These are phyloP conservation scores for Caretta caretta DNA, from an alignment of 2,113 vertebrate species.

Conservation along the genomic window DNA sequence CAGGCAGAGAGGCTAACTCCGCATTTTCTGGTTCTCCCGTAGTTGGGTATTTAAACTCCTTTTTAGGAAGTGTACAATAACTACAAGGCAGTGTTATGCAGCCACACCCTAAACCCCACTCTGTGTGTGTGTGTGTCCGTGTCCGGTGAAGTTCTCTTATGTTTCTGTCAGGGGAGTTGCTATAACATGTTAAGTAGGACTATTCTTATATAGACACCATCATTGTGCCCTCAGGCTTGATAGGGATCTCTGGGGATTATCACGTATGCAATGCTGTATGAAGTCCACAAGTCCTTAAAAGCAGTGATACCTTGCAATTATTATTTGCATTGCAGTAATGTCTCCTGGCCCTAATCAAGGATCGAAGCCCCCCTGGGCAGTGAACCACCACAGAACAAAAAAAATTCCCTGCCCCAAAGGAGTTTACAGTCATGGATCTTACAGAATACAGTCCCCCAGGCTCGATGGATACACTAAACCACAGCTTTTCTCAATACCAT, in stretches of 20 bases:
- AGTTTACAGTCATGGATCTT: neutral
- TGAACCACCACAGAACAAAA: neutral
- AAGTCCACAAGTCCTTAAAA: neutral
- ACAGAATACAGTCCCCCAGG: neutral
- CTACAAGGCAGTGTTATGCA: neutral
- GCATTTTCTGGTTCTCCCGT: neutral
- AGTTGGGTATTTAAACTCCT: too few relatives aligned
- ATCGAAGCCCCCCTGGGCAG: neutral
- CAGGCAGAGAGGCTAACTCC: neutral
- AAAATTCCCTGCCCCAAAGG: neutral
- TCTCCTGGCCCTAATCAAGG: neutral
- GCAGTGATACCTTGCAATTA: too few relatives aligned
- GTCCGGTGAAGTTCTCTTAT: neutral
- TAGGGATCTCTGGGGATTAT: neutral
- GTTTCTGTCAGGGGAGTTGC: neutral
- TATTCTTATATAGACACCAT: too few relatives aligned
- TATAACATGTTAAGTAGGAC: too few relatives aligned
- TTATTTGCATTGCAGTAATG: neutral
- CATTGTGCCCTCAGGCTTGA: neutral
- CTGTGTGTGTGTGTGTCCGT: too few relatives aligned
- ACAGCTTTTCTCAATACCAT: neutral
- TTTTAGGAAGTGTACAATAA: neutral
- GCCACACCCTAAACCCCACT: too few relatives aligned
- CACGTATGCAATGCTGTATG: neutral
- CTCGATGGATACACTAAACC: neutral